phyloP scores from a whole-genome alignment of 2,113 vertebrate genomes.

The Cyanistes caeruleus region DNA sequence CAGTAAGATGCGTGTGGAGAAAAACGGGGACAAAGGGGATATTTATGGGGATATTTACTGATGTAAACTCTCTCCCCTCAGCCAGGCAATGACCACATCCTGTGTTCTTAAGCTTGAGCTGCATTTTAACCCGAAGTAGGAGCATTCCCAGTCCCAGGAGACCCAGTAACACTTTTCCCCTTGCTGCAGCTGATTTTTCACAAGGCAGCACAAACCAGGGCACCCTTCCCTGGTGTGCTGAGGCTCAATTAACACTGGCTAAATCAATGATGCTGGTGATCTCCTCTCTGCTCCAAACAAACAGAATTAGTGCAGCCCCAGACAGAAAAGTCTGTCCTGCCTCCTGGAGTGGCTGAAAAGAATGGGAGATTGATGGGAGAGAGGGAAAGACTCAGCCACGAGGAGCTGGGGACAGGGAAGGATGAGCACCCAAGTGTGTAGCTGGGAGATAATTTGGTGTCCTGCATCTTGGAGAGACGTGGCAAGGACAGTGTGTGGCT shows the following conservation, averaged over 20 bases:
- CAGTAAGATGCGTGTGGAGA: neutral
- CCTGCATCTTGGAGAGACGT: neutral
- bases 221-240: neutral
- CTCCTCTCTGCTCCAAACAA: neutral
- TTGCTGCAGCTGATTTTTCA: neutral
- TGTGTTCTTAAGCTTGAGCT: neutral
- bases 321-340: neutral
- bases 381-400: neutral
- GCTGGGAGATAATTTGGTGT: neutral
- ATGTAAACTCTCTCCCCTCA: neutral
- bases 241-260: no score
- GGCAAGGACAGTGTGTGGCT: neutral
- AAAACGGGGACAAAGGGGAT: neutral
- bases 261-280: neutral
- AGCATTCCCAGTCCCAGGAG: neutral
- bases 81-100: accelerated
- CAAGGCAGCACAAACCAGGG: neutral
- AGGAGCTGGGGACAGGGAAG: neutral
- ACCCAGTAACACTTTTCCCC: neutral
- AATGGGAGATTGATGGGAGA: neutral
- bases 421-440: neutral
- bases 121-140: neutral
- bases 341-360: neutral
- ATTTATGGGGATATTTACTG: neutral
- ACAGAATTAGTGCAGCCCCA: neutral